Evolutionary conservation across 2,888 invertebrate genomes (phyloP), one percentile per base, ranked within the genome.

Genomic region (Netelia inedita): DNA sequence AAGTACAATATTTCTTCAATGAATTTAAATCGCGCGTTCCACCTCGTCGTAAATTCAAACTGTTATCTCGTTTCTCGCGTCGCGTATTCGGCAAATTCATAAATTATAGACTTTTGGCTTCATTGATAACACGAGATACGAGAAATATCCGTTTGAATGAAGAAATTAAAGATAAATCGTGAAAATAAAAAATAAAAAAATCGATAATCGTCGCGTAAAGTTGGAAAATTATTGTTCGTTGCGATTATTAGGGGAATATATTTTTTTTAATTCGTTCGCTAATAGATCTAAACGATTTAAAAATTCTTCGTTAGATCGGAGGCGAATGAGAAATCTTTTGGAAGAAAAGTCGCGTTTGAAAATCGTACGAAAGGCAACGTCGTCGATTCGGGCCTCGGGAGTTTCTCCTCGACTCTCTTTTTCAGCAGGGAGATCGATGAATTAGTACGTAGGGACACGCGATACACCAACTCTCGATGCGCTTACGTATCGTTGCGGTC

Each of bases 391-490:
- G 35, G 28, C 61, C 69, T 78, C 43, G 10, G 41, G n/a, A 72
- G 72, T 28, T 19, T 23, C 19, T 65, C 63, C 11, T 53, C 68
- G 57, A 57, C 19, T 76, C 50, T 61, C 68, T 50, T 55, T 55
- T 68, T 11, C 71, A 72, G 63, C 55, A 21, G 59, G 55, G 43
- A 63, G 71, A 80, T 83, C 84, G 82, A 78, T 82, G 76, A 82
- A 82, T 81, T 82, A 82, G 78, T 74, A 80, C 75, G 79, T 75
- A 75, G 69, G 59, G 80, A 83, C 83, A 80, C 83, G 83, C 65
- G 83, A 83, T 69, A 66, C 63, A 73, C 68, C 50, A 41, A 46
- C 61, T 68, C 57, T 76, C 73, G 81, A 74, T 69, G 73, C 72
- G 72, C 68, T 69, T 78, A 76, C n/a, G 76, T 73, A 76, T 71